Conservation (phyloP, 2,888 invertebrate species). For the Mantis religiosa region DNA sequence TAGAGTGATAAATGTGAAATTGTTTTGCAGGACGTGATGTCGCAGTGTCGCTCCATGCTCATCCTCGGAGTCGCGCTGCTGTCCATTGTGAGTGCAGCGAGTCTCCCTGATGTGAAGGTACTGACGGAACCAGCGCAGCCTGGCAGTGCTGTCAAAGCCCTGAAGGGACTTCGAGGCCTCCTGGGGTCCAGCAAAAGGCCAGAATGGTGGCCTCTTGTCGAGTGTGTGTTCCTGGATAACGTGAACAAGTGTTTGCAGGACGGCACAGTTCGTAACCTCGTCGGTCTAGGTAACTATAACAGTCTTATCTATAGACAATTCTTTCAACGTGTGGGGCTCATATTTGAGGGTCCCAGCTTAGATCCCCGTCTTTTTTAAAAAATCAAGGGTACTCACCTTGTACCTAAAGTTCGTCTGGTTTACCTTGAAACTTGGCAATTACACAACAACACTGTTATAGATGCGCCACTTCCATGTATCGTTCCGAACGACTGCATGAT, state of each 20-base stretch:
- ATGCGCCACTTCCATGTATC: no score
- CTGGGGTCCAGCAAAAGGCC: neutral
- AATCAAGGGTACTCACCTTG: no score
- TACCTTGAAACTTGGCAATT: no score
- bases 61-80: neutral
- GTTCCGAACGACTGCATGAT: no score
- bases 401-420: no score
- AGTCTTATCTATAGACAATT: no score
- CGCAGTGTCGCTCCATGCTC: neutral
- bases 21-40: neutral
- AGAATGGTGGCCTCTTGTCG: neutral
- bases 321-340: no score
- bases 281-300: neutral
- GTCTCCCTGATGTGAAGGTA: neutral
- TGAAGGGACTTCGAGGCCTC: neutral
- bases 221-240: neutral
- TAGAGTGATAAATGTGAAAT: neutral
- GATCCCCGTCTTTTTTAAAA: no score
- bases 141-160: neutral
- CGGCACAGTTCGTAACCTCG: neutral
- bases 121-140: neutral
- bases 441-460: no score
- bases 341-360: no score
- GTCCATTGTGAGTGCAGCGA: neutral
- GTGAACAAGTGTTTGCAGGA: slow-evolving; percentile 9